These are phyloP conservation scores for Cuniculus paca DNA, from an alignment of 2,797 vertebrate genomes.

Conservation along the genomic window DNA sequence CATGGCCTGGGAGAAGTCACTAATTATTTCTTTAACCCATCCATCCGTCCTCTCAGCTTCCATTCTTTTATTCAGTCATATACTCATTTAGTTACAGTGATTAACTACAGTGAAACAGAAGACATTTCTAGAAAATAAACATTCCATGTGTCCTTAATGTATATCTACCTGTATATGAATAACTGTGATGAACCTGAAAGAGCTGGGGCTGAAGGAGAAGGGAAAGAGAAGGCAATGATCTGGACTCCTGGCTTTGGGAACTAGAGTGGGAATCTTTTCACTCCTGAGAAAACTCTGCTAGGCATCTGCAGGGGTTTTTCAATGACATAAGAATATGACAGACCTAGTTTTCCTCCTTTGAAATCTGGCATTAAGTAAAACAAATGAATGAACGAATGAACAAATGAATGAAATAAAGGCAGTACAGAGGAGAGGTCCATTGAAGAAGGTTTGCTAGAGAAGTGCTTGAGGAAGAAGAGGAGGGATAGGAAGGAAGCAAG, in stretches of 20 bases:
- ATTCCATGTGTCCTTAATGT: neutral
- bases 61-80: neutral
- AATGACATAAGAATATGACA: slow-evolving; percentile 21
- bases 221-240: neutral
- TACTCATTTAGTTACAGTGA: neutral
- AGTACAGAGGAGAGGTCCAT: neutral
- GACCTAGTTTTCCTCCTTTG: slow-evolving; percentile 57
- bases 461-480: neutral
- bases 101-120: neutral
- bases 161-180: neutral
- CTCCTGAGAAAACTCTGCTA: neutral
- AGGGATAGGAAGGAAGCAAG: neutral
- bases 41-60: neutral
- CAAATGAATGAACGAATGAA: neutral
- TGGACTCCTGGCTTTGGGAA: slow-evolving; percentile 50
- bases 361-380: slow-evolving; percentile 78
- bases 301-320: slow-evolving; percentile 54
- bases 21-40: slow-evolving; percentile 1
- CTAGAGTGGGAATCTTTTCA: neutral
- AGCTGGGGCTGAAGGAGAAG: neutral
- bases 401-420: neutral
- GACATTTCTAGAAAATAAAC: neutral
- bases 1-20: neutral
- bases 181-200: neutral
- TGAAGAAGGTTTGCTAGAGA: neutral